Conservation (phyloP, 2,797 vertebrate genomes). For the Siniperca undulata region DNA sequence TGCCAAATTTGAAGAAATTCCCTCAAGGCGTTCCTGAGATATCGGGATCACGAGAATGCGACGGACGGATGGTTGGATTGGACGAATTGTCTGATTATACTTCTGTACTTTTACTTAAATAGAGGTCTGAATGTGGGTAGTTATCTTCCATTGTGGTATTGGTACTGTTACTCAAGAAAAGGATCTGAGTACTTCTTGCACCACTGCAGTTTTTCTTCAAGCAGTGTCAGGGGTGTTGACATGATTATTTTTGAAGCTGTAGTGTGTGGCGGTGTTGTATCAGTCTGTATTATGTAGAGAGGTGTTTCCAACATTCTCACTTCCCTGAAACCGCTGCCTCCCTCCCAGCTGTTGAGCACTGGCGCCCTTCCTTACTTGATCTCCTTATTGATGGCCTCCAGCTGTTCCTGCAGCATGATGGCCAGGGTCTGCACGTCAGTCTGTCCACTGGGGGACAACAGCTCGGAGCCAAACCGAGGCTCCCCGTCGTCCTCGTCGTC, state of each 20-base stretch:
- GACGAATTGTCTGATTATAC: too few species aligned
- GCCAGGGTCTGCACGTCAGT: slow-evolving; percentile 92
- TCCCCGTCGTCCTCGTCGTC: slow-evolving; percentile 87
- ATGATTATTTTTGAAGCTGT: slow-evolving; percentile 25
- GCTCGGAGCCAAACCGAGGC: slow-evolving; percentile 85
- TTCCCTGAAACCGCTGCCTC: not conserved
- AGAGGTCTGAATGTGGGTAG: too few species aligned
- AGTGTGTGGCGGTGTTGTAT: slow-evolving; percentile 9
- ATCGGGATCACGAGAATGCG: too few species aligned
- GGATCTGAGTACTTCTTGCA: not conserved
- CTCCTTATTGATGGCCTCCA: slow-evolving; percentile 94
- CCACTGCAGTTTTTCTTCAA: not conserved
- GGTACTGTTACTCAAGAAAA: not conserved
- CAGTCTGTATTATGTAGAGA: slow-evolving; percentile 11
- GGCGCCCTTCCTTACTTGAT: slow-evolving; percentile 87
- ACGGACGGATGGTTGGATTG: too few species aligned
- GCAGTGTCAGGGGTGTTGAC: slow-evolving; percentile 1
- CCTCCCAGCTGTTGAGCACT: not conserved
- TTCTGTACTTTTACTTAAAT: too few species aligned
- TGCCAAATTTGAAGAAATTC: too few species aligned
- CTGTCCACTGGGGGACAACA: slow-evolving; percentile 91
- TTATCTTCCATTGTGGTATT: too few species aligned
- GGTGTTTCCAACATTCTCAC: not conserved
- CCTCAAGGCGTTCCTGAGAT: too few species aligned
- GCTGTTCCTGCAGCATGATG: slow-evolving; percentile 93